Evolutionary conservation across 2,888 invertebrate species (phyloP).

Genomic region (Nemurella pictetii): DNA sequence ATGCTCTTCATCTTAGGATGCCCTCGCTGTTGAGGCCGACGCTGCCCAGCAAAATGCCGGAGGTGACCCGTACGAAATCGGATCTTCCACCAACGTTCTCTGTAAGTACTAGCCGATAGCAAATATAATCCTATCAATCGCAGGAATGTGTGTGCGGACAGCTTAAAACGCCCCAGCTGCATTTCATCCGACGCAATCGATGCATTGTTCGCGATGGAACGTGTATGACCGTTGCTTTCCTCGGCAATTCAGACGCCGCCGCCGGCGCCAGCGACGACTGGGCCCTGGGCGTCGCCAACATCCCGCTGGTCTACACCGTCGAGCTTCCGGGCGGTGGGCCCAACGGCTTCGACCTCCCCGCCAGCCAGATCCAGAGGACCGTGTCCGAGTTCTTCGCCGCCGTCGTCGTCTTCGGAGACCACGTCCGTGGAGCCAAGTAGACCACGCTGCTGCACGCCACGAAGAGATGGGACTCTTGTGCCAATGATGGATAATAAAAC

Average conservation of each 20-base stretch:
- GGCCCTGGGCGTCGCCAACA: slow-evolving; percentile 58
- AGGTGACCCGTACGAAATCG: slow-evolving; percentile 32
- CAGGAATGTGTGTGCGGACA: too few relatives aligned
- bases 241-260: slow-evolving; percentile 53
- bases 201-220: too few relatives aligned
- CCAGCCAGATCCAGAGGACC: slow-evolving; percentile 59
- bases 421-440: slow-evolving; percentile 45
- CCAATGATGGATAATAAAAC: background rate
- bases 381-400: slow-evolving; percentile 64
- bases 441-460: background rate
- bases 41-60: slow-evolving; percentile 34
- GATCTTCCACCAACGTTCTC: slow-evolving; percentile 39
- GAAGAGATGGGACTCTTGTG: background rate
- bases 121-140: too few relatives aligned
- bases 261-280: slow-evolving; percentile 70
- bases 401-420: slow-evolving; percentile 55
- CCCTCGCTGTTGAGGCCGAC: slow-evolving; percentile 35
- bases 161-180: too few relatives aligned
- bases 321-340: slow-evolving; percentile 63
- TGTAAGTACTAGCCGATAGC: slow-evolving; percentile 37
- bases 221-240: background rate
- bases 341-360: slow-evolving; percentile 61
- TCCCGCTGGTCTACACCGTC: slow-evolving; percentile 64
- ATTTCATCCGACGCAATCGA: too few relatives aligned
- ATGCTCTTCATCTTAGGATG: slow-evolving; percentile 31